Conservation (phyloP, 2,113 vertebrate species). For the Castor canadensis region DNA sequence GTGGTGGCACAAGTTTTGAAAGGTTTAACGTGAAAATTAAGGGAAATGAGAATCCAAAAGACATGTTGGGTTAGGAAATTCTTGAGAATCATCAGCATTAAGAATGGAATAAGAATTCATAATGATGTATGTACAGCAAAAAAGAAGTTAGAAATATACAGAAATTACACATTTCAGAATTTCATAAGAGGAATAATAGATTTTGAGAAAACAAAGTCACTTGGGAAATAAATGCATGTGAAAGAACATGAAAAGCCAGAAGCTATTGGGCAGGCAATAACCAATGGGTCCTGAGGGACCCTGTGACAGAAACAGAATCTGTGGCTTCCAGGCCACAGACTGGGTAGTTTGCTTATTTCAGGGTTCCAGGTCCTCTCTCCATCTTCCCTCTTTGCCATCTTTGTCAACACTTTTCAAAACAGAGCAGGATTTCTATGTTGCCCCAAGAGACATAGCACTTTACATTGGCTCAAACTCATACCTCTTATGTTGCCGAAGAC, state of each 20-base stretch:
- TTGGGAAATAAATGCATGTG: background rate
- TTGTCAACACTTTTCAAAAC: constrained; percentile 40
- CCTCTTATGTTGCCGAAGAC: background rate
- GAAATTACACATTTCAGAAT: constrained; percentile 15
- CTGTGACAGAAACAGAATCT: background rate
- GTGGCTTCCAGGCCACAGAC: background rate
- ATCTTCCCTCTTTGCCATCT: background rate
- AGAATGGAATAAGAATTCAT: constrained; percentile 17
- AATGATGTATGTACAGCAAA: background rate
- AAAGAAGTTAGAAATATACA: background rate
- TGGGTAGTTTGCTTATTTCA: background rate
- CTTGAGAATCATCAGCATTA: background rate
- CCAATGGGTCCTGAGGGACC: background rate
- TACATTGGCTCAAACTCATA: background rate
- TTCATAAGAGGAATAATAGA: constrained; percentile 6
- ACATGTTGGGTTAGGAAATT: background rate
- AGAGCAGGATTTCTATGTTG: background rate
- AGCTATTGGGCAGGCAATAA: background rate
- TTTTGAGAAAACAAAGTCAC: constrained; percentile 17
- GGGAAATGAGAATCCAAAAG: constrained; percentile 8
- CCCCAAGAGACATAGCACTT: background rate
- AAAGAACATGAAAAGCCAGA: background rate
- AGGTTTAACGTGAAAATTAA: background rate
- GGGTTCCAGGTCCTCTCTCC: background rate
- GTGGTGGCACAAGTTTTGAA: background rate